phyloP scores from a whole-genome alignment of 2,888 invertebrate species.

The Abrostola triplasia region DNA sequence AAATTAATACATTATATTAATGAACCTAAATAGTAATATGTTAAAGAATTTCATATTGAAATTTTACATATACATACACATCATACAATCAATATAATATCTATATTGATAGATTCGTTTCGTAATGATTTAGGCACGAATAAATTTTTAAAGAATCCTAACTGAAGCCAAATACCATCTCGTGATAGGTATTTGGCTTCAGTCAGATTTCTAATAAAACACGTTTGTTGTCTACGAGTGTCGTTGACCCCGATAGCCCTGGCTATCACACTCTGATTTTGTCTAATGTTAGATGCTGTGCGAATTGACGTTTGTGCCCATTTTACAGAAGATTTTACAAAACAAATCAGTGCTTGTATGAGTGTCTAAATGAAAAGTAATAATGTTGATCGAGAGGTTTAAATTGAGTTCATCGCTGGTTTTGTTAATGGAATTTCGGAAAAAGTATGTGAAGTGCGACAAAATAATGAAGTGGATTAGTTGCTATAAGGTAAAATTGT shows the following conservation, averaged over 20 bases:
- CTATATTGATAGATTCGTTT: not conserved
- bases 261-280: slow-evolving; percentile 19
- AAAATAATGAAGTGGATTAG: not conserved
- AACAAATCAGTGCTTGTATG: not conserved
- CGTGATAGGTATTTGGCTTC: slow-evolving; percentile 20
- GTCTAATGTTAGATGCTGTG: slow-evolving; percentile 18
- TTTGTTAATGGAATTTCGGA: not conserved
- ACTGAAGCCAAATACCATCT: not conserved
- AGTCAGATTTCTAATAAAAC: slow-evolving; percentile 43
- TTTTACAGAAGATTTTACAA: not conserved
- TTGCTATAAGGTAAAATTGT: too few relatives aligned
- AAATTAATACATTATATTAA: too few relatives aligned
- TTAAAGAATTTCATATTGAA: too few relatives aligned
- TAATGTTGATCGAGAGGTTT: not conserved
- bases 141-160: not conserved
- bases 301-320: slow-evolving; percentile 24
- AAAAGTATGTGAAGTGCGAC: not conserved
- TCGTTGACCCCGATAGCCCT: slow-evolving; percentile 28
- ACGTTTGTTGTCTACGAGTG: slow-evolving; percentile 16
- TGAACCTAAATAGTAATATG: too few relatives aligned
- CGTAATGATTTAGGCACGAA: not conserved
- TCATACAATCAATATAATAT: not conserved
- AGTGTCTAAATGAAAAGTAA: slow-evolving; percentile 1
- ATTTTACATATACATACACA: too few relatives aligned
- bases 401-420: not conserved